Evolutionary conservation across 2,113 vertebrate genomes (phyloP), one percentile per base, ranked within the genome.

Genomic region (Pygoscelis antarcticus): DNA sequence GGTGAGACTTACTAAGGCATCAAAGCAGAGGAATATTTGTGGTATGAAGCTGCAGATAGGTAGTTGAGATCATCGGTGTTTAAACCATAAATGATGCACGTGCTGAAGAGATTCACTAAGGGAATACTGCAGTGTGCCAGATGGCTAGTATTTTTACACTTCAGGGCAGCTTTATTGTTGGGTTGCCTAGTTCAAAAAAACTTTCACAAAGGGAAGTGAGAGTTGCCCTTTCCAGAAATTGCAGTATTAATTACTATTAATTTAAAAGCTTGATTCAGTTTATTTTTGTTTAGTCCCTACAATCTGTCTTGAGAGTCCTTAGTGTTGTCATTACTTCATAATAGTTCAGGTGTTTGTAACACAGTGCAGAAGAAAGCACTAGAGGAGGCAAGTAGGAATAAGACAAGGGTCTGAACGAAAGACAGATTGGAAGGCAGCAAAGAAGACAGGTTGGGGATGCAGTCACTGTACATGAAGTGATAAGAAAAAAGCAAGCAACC

Each of bases 21-120:
- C 49, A 82, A 76, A 93, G 94, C 58, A 88, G 66, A 77, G 66
- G 82, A 82, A 40, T 94, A 83, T 94, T 70, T 96, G 91, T 83
- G 60, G 12, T 57, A 12, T 30, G 71, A 80, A 86, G 78, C 54
- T 94, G 38, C 70, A 85, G 84, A 66, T 51, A 93, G 87, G 54
- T 95, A 54, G 82, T 55, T 83, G 93, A 87, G 46, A 95, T 87
- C 83, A 72, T 81, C 42, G 30, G 30, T 70, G 25, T 96, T 91
- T 85, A 85, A 95, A 83, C 54, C 76, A 11, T 47, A 89, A 94
- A 80, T 55, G 75, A 81, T 70, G 84, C 82, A 94, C 75, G 75
- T 90, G 71, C 71, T 66, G 81, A 58, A 81, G 42, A 83, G 51
- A 47, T 44, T 90, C 70, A 55, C 71, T 32, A 6, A 68, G 66